Conservation (phyloP, 1,140 invertebrate species). For the Zaprionus camerounensis region DNA sequence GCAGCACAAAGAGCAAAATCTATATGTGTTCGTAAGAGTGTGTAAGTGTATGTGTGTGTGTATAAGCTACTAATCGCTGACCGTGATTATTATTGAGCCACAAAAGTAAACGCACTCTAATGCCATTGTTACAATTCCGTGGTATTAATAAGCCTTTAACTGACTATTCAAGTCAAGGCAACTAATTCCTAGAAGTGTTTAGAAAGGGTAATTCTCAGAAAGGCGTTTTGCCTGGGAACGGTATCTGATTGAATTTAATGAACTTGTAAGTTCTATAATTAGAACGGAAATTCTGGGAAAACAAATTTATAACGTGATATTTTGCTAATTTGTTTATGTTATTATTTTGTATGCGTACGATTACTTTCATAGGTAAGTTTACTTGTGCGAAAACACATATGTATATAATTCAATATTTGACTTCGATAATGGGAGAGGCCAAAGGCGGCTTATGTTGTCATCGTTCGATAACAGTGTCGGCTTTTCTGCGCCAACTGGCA, state of each 20-base stretch:
- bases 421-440: constrained; percentile 64
- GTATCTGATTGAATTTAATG: not conserved
- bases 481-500: constrained; percentile 50
- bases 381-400: constrained; percentile 26
- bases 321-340: not conserved
- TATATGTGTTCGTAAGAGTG: not conserved
- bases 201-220: not conserved
- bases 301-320: not conserved
- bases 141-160: not conserved
- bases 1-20: constrained; percentile 19
- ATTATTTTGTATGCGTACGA: constrained; percentile 23
- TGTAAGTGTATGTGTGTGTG: constrained; percentile 25
- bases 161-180: not conserved
- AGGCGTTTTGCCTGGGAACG: not conserved
- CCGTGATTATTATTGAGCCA: constrained; percentile 54
- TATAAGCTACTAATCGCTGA: constrained; percentile 58
- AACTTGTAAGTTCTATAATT: not conserved
- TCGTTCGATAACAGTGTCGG: constrained; percentile 39
- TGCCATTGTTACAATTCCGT: not conserved
- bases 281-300: not conserved
- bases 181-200: not conserved
- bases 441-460: constrained; percentile 71
- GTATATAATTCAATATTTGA: constrained; percentile 69
- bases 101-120: constrained; percentile 40
- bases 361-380: constrained; percentile 42